Conservation (phyloP, 1,140 invertebrate genomes). For the Drosophila sulfurigaster region DNA sequence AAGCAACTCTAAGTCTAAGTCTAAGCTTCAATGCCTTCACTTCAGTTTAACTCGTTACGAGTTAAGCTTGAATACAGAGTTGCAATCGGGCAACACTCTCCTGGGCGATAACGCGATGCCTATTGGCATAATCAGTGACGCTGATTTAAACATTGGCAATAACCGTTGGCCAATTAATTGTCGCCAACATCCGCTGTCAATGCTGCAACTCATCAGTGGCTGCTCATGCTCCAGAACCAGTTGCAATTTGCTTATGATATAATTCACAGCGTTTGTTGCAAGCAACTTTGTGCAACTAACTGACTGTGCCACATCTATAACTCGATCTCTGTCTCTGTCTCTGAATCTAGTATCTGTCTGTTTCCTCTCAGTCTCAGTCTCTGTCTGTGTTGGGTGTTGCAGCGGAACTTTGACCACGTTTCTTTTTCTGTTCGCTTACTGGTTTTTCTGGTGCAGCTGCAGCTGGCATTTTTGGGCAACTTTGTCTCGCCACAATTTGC, state of each 20-base stretch:
- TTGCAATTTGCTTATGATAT: conserved; percentile 54
- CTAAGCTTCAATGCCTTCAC: background rate
- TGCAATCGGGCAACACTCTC: conserved; percentile 5
- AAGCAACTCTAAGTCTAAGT: too few species aligned
- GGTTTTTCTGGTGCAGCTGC: conserved; percentile 7
- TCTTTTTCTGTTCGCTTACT: background rate
- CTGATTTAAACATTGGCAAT: conserved; percentile 35
- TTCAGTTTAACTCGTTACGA: background rate
- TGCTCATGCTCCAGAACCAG: conserved; percentile 16
- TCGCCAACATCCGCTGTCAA: conserved; percentile 64
- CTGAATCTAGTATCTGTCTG: background rate
- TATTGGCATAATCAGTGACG: conserved; percentile 64
- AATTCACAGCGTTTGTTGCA: conserved; percentile 55
- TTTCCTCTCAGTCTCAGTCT: background rate
- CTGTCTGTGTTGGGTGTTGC: too few species aligned
- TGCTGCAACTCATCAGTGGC: conserved; percentile 42
- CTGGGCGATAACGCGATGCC: conserved; percentile 40
- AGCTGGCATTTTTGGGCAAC: conserved; percentile 5
- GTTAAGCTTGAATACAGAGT: too few species aligned
- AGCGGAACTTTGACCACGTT: conserved; percentile 10
- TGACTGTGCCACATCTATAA: conserved; percentile 44
- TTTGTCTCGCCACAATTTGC: conserved; percentile 1
- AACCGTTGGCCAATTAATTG: conserved; percentile 70
- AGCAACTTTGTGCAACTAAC: conserved; percentile 27
- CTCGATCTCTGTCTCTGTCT: background rate